Base-by-base conservation (phyloP, 2,888 invertebrate species). In the Maniola hyperantus region DNA sequence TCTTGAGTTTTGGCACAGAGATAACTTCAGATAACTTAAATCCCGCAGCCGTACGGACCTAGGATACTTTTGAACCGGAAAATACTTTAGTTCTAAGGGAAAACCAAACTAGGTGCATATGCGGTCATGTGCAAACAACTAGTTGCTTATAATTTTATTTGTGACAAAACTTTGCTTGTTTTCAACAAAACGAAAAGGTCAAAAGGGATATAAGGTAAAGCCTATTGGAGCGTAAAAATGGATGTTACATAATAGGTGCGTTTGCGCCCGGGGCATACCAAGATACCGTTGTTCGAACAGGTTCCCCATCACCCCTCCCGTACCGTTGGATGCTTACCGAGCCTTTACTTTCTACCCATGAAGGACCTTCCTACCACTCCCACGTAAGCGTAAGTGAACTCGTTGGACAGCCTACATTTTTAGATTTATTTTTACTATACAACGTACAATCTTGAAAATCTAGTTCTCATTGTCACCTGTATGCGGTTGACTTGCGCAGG, bases 321-420 rank as follows among this genome's bases (percentile, higher is more conserved):
- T 70, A 70, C 73, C 79, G 76, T 33, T 39, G 77, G 74, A 77
- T 79, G 76, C 78, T 80, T 81, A 83, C 83, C 79, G 80, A 81
- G 82, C 87, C 87, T 89, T 92, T 92, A 92, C 91, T 92, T 91
- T 92, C 91, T 91, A 90, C 83, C 81, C 82, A 87, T 84, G 88
- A 88, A 90, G 91, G 90, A 90, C 85, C 83, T 85, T 87, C 81
- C 85, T 80, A 82, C 79, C 79, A 76, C 76, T 74, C 74, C 72
- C 74, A 71, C 74, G 69, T 69, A 66, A 69, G 68, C 71, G 72
- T 69, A 74, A 76, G 72, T 74, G 73, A 67, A 68, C 69, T 66
- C 59, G 67, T 65, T 65, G 60, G 48, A 15, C 57, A 42, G 42
- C 57, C 64, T 64, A 66, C 64, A 54, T 66, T 61, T 68, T 68